These are phyloP conservation scores for Drosophila melanica DNA, from an alignment of 1,140 invertebrate species.

Conservation along the genomic window DNA sequence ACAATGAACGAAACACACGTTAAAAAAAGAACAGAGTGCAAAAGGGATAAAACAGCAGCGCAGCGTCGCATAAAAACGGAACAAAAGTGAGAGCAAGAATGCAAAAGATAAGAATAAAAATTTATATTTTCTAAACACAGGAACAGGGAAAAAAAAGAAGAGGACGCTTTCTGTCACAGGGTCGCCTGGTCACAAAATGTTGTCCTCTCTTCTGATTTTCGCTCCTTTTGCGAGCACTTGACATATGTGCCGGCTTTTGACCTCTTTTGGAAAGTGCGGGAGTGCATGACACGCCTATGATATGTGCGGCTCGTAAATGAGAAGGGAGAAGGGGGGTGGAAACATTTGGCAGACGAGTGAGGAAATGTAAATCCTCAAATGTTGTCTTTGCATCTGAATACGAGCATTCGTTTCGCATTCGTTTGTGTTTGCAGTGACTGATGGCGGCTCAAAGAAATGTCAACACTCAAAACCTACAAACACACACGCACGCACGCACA, in stretches of 20 bases:
- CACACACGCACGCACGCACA: conserved; percentile 9
- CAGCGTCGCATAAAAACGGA: conserved; percentile 51
- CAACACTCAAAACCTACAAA: conserved; percentile 65
- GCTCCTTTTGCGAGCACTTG: conserved; percentile 59
- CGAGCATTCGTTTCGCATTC: conserved; percentile 28
- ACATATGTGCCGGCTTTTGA: conserved; percentile 81
- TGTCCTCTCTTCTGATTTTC: conserved; percentile 32
- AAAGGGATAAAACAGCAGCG: conserved; percentile 76
- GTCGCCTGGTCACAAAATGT: conserved; percentile 33
- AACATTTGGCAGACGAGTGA: conserved; percentile 65
- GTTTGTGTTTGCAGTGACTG: conserved; percentile 61
- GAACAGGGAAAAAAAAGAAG: not conserved
- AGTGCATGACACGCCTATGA: conserved; percentile 32
- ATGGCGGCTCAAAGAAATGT: conserved; percentile 80
- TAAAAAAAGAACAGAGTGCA: conserved; percentile 47
- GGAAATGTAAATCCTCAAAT: conserved; percentile 72
- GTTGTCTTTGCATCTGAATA: conserved; percentile 51
- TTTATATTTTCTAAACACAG: conserved; percentile 57
- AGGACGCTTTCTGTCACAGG: conserved; percentile 13
- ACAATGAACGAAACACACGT: conserved; percentile 77
- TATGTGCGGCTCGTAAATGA: conserved; percentile 64
- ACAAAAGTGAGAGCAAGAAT: conserved; percentile 71
- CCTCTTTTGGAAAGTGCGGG: conserved; percentile 56
- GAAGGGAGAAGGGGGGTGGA: conserved; percentile 33
- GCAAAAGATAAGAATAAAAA: conserved; percentile 77